Evolutionary conservation across 2,888 invertebrate genomes (phyloP).

Genomic region (Ennomos erosarius): DNA sequence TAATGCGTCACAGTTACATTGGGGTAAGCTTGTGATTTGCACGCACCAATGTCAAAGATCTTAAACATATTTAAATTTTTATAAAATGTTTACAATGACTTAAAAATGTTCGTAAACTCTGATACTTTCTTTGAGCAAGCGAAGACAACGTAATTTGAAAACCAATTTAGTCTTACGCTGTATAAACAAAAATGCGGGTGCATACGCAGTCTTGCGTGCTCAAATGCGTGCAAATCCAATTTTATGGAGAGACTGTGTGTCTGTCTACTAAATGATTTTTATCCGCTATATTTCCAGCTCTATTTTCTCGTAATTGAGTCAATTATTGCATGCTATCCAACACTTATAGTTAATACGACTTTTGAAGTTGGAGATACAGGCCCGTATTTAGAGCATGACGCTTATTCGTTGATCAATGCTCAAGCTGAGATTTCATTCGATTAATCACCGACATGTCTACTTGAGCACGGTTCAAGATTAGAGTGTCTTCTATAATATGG

Average conservation of each 20-base stretch:
- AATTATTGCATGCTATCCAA: too few species aligned
- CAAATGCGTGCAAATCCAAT: slow-evolving; percentile 21
- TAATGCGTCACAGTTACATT: slow-evolving; percentile 15
- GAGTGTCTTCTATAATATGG: too few species aligned
- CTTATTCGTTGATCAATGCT: too few species aligned
- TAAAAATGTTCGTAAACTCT: too few species aligned
- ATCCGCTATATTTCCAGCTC: slow-evolving; percentile 32
- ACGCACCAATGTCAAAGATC: slow-evolving; percentile 5
- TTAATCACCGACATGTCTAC: too few species aligned
- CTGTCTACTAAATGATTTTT: slow-evolving; percentile 12
- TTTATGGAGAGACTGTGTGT: background rate
- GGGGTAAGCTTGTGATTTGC: too few species aligned
- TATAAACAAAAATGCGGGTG: slow-evolving; percentile 4
- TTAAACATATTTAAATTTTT: background rate
- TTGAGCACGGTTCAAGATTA: too few species aligned
- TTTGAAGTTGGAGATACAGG: too few species aligned
- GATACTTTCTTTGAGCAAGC: background rate
- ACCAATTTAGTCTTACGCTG: background rate
- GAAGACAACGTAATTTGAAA: background rate
- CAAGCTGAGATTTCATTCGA: too few species aligned
- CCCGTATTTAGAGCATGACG: too few species aligned
- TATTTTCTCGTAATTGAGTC: background rate
- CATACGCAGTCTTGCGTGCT: slow-evolving; percentile 13
- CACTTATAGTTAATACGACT: too few species aligned
- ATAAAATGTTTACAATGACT: too few species aligned